phyloP scores from a whole-genome alignment of 2,113 vertebrate genomes.

The Rhinogobius similis region DNA sequence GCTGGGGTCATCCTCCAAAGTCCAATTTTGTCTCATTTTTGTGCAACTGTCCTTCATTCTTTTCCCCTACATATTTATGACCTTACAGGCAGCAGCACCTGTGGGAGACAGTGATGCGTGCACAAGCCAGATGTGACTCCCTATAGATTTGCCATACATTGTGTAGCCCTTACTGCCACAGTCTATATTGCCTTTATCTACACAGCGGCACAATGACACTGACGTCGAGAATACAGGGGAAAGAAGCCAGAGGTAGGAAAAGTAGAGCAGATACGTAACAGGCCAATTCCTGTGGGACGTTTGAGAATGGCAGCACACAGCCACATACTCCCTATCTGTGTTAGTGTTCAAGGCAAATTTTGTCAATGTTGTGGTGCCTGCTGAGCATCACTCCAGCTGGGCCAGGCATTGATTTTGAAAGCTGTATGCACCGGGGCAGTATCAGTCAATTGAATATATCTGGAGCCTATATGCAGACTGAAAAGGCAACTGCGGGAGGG shows the following conservation, averaged over 20 bases:
- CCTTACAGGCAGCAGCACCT: constrained; percentile 9
- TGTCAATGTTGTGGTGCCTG: constrained; percentile 49
- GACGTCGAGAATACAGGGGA: constrained; percentile 13
- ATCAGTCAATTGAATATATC: constrained; percentile 25
- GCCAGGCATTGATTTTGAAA: constrained; percentile 60
- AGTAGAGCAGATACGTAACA: constrained; percentile 55
- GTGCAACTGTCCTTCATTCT: constrained; percentile 23
- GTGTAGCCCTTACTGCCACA: constrained; percentile 25
- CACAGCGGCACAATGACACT: constrained; percentile 58
- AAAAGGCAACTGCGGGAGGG: constrained; percentile 19
- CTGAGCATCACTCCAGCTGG: constrained; percentile 50
- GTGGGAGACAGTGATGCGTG: constrained; percentile 38
- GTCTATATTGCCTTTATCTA: constrained; percentile 53
- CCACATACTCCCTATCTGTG: constrained; percentile 47
- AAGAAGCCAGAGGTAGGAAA: constrained; percentile 21
- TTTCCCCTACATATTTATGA: constrained; percentile 34
- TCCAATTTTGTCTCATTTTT: constrained; percentile 7
- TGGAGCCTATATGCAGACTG: constrained; percentile 21
- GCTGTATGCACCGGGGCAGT: constrained; percentile 29
- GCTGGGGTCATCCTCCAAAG: constrained; percentile 2
- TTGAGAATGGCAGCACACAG: constrained; percentile 40
- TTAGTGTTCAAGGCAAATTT: constrained; percentile 56
- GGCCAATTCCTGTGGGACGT: constrained; percentile 37
- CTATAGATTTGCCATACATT: constrained; percentile 27
- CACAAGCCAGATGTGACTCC: constrained; percentile 56